A percentile compares a stretch with the other conserved stretches of the same genome.
Evolutionary conservation across 2,888 invertebrate species (phyloP).

Genomic region (Drosophila nigritarsus): DNA sequence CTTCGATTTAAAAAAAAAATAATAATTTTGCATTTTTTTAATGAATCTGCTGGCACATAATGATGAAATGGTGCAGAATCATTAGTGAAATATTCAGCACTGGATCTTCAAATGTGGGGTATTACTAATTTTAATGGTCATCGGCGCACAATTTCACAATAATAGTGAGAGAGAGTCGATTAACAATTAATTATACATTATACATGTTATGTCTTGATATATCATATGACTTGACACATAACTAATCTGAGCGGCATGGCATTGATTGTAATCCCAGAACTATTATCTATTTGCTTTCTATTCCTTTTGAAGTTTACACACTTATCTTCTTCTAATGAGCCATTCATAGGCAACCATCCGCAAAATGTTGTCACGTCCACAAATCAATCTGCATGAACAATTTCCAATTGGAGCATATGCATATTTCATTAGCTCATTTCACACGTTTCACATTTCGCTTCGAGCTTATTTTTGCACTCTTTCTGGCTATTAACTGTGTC

Average conservation of each 20-base stretch:
- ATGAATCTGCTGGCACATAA: slow-evolving; percentile 54
- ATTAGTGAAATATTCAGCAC: slow-evolving; percentile 52
- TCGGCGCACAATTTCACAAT: neutral
- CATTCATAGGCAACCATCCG: slow-evolving; percentile 27
- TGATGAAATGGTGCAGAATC: slow-evolving; percentile 60
- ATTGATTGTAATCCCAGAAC: neutral
- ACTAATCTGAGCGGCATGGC: neutral
- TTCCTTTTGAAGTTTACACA: neutral
- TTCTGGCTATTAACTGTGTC: slow-evolving; percentile 55
- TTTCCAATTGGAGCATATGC: slow-evolving; percentile 32
- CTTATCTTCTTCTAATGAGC: slow-evolving; percentile 15
- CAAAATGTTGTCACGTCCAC: slow-evolving; percentile 4
- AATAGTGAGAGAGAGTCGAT: neutral
- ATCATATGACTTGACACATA: neutral
- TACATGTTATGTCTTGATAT: neutral
- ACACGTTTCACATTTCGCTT: slow-evolving; percentile 31
- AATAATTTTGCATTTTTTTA: slow-evolving; percentile 58
- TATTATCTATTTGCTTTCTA: slow-evolving; percentile 20
- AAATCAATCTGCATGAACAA: slow-evolving; percentile 26
- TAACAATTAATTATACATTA: slow-evolving; percentile 3
- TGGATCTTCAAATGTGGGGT: slow-evolving; percentile 43
- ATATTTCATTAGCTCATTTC: slow-evolving; percentile 45
- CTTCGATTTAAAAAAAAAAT: slow-evolving; percentile 57
- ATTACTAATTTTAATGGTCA: slow-evolving; percentile 39
- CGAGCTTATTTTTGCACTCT: slow-evolving; percentile 31